phyloP scores from a whole-genome alignment of 2,888 invertebrate species.

The Trachelus iudaicus region DNA sequence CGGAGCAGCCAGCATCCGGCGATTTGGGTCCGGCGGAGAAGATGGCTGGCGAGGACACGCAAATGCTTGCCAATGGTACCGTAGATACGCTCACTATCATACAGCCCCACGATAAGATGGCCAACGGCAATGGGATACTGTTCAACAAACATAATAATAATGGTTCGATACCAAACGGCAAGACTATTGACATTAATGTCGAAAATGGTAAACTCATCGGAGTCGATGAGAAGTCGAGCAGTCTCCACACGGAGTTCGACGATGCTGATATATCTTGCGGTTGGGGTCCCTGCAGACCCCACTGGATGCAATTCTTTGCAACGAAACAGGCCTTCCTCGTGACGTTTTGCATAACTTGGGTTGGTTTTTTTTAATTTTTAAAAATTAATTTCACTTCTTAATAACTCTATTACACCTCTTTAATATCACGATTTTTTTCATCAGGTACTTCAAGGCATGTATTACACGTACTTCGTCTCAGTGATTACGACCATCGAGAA shows the following conservation, averaged over 20 bases:
- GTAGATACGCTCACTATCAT: slow-evolving; percentile 55
- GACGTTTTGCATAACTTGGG: slow-evolving; percentile 89
- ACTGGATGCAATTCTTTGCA: slow-evolving; percentile 81
- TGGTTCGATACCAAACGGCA: slow-evolving; percentile 54
- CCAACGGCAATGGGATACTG: slow-evolving; percentile 54
- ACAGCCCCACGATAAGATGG: slow-evolving; percentile 48
- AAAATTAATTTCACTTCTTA: background rate
- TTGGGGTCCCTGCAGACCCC: slow-evolving; percentile 81
- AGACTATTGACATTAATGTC: slow-evolving; percentile 47
- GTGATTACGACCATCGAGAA: slow-evolving; percentile 94
- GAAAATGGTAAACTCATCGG: slow-evolving; percentile 56
- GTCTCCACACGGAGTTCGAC: slow-evolving; percentile 55
- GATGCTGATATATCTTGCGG: slow-evolving; percentile 78
- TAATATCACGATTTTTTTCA: background rate
- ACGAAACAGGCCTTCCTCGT: slow-evolving; percentile 90
- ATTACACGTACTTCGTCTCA: slow-evolving; percentile 93
- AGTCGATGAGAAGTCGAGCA: slow-evolving; percentile 50
- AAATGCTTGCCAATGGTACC: slow-evolving; percentile 54
- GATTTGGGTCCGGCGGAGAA: background rate
- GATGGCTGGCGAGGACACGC: slow-evolving; percentile 59
- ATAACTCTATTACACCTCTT: background rate
- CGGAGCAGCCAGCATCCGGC: background rate
- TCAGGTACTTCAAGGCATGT: slow-evolving; percentile 79
- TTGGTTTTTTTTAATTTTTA: slow-evolving; percentile 54
- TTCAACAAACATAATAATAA: slow-evolving; percentile 57